Conservation (phyloP, 2,797 vertebrate species). For the Agapornis canus region DNA sequence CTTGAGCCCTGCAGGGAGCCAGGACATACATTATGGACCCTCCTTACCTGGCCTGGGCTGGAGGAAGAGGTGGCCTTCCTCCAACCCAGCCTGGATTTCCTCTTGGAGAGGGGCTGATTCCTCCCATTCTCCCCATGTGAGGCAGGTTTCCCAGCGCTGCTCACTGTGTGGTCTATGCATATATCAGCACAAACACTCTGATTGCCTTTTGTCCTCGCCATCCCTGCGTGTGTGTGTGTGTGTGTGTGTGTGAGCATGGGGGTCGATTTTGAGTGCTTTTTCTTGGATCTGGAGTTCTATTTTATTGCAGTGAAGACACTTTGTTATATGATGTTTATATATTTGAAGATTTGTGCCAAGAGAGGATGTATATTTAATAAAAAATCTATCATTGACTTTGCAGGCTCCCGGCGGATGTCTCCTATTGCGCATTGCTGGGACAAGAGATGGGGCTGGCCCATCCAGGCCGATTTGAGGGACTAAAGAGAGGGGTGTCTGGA, state of each 20-base stretch:
- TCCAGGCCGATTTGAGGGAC: background rate
- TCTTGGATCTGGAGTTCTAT: constrained; percentile 68
- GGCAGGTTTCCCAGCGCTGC: background rate
- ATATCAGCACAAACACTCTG: constrained; percentile 19
- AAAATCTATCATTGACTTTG: constrained; percentile 48
- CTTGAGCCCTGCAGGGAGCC: background rate
- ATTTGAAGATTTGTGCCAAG: constrained; percentile 81
- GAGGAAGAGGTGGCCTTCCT: background rate
- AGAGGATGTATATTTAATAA: constrained; percentile 83
- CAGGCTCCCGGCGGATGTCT: background rate
- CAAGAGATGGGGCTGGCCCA: accelerated
- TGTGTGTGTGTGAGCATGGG: background rate
- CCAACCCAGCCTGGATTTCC: background rate
- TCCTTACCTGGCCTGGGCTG: background rate
- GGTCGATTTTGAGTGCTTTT: background rate
- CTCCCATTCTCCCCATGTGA: accelerated
- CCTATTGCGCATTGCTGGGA: accelerated
- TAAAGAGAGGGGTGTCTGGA: accelerated
- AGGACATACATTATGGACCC: accelerated
- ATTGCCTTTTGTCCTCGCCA: constrained; percentile 29
- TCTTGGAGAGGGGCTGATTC: background rate
- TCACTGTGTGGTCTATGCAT: constrained; percentile 17
- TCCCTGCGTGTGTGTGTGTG: background rate
- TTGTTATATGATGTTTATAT: constrained; percentile 81
- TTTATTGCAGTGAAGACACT: constrained; percentile 78